Conservation (phyloP, 2,888 invertebrate species). For the Platycheirus albimanus region DNA sequence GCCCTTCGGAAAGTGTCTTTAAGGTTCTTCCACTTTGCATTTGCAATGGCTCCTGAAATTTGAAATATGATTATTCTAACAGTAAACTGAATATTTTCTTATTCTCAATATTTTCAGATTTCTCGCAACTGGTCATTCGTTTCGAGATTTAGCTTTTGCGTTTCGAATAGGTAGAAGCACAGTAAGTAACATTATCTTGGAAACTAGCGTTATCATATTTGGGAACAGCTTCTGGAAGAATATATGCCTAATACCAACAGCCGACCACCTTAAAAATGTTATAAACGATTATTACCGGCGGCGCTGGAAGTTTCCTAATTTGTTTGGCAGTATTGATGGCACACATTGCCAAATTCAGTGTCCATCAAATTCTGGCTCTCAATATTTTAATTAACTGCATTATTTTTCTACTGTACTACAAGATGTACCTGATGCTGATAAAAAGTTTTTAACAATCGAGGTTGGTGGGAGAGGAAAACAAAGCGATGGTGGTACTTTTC, state of each 20-base stretch:
- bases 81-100: too few species aligned
- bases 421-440: conserved; percentile 19
- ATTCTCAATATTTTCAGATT: conserved; percentile 7
- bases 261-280: conserved; percentile 32
- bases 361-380: not conserved
- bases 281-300: conserved; percentile 33
- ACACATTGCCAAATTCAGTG: conserved; percentile 42
- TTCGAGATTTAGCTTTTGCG: conserved; percentile 42
- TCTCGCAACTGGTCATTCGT: conserved; percentile 24
- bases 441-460: conserved; percentile 13
- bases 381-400: conserved; percentile 10
- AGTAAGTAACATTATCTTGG: conserved; percentile 28
- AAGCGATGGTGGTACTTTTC: conserved; percentile 11
- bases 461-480: conserved; percentile 19
- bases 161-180: conserved; percentile 41
- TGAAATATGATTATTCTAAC: too few species aligned
- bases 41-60: too few species aligned
- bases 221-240: conserved; percentile 31
- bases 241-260: conserved; percentile 32
- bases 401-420: conserved; percentile 10
- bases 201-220: conserved; percentile 29
- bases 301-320: conserved; percentile 43
- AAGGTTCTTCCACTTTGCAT: too few species aligned
- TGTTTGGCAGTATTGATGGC: conserved; percentile 45
- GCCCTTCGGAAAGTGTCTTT: too few species aligned